Evolutionary conservation across 2,888 invertebrate species (phyloP).

Genomic region (Brenthis daphne): DNA sequence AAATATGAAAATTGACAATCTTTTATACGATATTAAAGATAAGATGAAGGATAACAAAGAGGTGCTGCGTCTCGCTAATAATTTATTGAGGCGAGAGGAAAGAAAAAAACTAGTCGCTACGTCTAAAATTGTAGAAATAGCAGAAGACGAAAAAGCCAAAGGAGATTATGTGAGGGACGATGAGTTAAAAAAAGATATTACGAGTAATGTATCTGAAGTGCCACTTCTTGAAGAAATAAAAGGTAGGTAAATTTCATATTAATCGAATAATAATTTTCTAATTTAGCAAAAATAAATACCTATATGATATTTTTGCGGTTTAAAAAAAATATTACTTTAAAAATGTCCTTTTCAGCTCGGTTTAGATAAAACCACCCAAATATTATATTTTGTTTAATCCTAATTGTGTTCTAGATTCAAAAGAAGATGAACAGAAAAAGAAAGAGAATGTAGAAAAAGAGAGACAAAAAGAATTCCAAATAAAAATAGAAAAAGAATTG

Average conservation of each 20-base stretch:
- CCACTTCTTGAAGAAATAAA: slow-evolving; percentile 36
- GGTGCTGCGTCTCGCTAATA: slow-evolving; percentile 67
- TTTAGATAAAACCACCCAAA: not conserved
- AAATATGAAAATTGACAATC: slow-evolving; percentile 61
- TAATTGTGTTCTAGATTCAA: slow-evolving; percentile 19
- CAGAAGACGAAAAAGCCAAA: slow-evolving; percentile 51
- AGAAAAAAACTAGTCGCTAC: slow-evolving; percentile 48
- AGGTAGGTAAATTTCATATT: slow-evolving; percentile 16
- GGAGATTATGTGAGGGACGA: slow-evolving; percentile 54
- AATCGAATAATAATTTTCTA: no score
- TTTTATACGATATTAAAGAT: slow-evolving; percentile 69
- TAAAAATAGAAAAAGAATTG: slow-evolving; percentile 62
- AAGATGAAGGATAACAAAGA: slow-evolving; percentile 76
- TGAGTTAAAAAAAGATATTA: slow-evolving; percentile 26
- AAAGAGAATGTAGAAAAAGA: slow-evolving; percentile 56
- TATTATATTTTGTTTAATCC: not conserved
- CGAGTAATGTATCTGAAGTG: slow-evolving; percentile 32
- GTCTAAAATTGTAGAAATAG: slow-evolving; percentile 45
- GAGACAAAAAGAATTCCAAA: slow-evolving; percentile 55
- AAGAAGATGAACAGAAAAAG: slow-evolving; percentile 49
- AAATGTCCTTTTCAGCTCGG: no score
- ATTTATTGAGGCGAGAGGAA: slow-evolving; percentile 63
- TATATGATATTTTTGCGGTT: no score
- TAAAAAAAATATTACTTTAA: no score
- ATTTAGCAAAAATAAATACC: no score